phyloP scores from a whole-genome alignment of 2,888 invertebrate species.

The Torymus aiolomorphi region DNA sequence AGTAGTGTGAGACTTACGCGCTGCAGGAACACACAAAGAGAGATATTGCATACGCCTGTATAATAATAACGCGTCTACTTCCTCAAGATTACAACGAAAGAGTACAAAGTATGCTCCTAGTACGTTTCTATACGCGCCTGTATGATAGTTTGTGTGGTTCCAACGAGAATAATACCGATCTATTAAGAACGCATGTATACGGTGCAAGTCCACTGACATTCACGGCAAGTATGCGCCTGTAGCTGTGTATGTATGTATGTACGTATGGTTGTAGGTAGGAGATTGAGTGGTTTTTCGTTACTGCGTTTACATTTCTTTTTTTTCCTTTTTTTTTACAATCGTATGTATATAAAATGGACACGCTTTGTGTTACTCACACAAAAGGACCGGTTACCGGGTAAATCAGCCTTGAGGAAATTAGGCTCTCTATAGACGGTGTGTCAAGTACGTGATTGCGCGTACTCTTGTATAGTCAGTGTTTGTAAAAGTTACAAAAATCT shows the following conservation, averaged over 20 bases:
- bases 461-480: not conserved
- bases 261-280: no score
- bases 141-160: conserved; percentile 16
- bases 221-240: conserved; percentile 12
- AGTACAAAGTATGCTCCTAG: not conserved
- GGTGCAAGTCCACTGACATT: conserved; percentile 38
- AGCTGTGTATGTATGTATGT: no score
- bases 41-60: conserved; percentile 14
- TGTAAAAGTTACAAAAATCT: conserved; percentile 40
- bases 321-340: conserved; percentile 36
- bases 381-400: conserved; percentile 1
- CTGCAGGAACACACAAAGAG: conserved; percentile 57
- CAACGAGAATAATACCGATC: not conserved
- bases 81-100: conserved; percentile 17
- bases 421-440: conserved; percentile 31
- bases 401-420: conserved; percentile 49
- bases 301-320: no score
- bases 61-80: conserved; percentile 20
- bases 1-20: conserved; percentile 51
- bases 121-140: not conserved
- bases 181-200: conserved; percentile 24
- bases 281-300: no score
- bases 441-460: not conserved
- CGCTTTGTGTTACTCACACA: conserved; percentile 41
- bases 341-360: conserved; percentile 52